phyloP scores from a whole-genome alignment of 2,888 invertebrate genomes.

The Epinotia bilunana region DNA sequence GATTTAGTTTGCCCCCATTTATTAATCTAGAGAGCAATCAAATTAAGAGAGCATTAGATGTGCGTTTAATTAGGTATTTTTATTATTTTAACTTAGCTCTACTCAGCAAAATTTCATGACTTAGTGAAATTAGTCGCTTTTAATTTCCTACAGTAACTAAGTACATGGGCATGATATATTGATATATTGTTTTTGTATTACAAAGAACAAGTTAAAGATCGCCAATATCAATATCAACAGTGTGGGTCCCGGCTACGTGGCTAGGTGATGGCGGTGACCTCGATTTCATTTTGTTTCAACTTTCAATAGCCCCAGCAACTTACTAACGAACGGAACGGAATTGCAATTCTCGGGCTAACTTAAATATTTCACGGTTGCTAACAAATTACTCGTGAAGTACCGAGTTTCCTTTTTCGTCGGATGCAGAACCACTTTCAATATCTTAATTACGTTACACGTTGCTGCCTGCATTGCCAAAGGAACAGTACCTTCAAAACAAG shows the following conservation, averaged over 20 bases:
- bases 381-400: conserved; percentile 25
- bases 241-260: conserved; percentile 74
- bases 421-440: conserved; percentile 40
- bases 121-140: not conserved
- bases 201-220: conserved; percentile 22
- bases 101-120: not conserved
- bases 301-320: conserved; percentile 78
- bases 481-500: conserved; percentile 45
- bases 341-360: conserved; percentile 48
- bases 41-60: not conserved
- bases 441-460: conserved; percentile 37
- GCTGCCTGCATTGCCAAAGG: conserved; percentile 30
- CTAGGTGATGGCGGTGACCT: conserved; percentile 75
- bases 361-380: conserved; percentile 38
- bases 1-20: not conserved
- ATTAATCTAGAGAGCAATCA: too few species aligned
- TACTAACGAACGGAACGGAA: conserved; percentile 57
- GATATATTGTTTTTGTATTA: not conserved
- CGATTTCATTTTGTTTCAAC: conserved; percentile 83
- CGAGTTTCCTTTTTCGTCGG: conserved; percentile 36
- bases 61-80: not conserved
- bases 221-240: conserved; percentile 56
- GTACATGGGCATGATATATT: not conserved
- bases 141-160: not conserved
- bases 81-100: not conserved